A percentile compares a stretch with the other conserved stretches of the same genome.
phyloP scores from a whole-genome alignment of 2,113 vertebrate species.

The Callaeas wilsoni region DNA sequence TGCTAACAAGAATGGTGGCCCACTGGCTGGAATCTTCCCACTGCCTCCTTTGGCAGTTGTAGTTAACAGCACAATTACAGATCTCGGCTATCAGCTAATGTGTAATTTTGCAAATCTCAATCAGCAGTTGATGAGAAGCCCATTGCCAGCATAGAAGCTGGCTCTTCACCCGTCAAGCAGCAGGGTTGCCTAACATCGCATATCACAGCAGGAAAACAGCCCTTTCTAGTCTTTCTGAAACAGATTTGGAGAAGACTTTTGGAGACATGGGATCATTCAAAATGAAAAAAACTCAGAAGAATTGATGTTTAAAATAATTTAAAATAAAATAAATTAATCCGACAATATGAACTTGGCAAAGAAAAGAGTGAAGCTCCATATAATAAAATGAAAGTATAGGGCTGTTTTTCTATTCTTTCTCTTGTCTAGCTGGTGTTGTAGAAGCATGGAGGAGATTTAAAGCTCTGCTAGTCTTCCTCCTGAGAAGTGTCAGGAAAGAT shows the following conservation, averaged over 20 bases:
- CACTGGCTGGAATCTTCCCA: neutral
- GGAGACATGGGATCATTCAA: neutral
- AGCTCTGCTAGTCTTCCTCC: neutral
- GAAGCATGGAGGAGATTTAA: neutral
- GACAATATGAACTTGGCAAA: neutral
- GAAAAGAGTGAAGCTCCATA: neutral
- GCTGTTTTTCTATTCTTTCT: neutral
- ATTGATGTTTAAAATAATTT: neutral
- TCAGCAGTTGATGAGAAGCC: neutral
- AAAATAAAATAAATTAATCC: neutral
- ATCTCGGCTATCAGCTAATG: neutral
- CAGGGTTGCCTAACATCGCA: neutral
- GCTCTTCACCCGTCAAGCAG: neutral
- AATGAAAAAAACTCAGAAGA: neutral
- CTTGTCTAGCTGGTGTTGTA: neutral
- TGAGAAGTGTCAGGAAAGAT: neutral
- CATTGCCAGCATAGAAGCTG: neutral
- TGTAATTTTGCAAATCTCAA: neutral
- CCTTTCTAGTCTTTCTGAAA: neutral
- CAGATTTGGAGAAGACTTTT: neutral
- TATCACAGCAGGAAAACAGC: neutral
- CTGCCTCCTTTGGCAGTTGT: neutral
- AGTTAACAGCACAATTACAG: neutral
- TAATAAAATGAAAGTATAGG: neutral
- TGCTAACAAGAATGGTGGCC: neutral